Percentiles rank a stretch among this genome's conserved stretches.
phyloP scores from a whole-genome alignment of 30 jellyfish, hydroid and myxozoan species.

The Chironex yamaguchii region DNA sequence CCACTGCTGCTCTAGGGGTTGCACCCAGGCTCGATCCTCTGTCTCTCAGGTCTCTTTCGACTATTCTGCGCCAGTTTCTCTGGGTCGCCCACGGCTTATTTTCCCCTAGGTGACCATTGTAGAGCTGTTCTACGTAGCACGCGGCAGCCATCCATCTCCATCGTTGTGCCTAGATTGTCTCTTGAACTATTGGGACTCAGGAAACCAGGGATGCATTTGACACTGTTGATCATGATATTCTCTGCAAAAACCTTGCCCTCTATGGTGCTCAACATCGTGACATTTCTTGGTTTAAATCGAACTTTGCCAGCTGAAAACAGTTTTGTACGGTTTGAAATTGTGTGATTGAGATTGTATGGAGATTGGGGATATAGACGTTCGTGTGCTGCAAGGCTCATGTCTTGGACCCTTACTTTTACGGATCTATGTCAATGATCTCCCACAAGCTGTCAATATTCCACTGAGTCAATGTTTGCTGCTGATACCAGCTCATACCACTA shows the following conservation, averaged over 20 bases:
- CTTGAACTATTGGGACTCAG: too few relatives aligned
- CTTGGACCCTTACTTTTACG: slow-evolving; percentile 32
- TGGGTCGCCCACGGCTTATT: too few relatives aligned
- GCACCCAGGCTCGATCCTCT: too few relatives aligned
- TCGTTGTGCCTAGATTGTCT: too few relatives aligned
- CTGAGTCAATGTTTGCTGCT: slow-evolving; percentile 13
- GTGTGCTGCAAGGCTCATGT: slow-evolving; percentile 45
- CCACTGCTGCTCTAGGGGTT: too few relatives aligned
- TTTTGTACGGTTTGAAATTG: slow-evolving; percentile 10
- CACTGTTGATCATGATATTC: too few relatives aligned
- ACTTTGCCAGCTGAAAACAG: slow-evolving; percentile 5
- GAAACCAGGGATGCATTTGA: too few relatives aligned
- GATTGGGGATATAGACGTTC: background rate
- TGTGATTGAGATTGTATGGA: background rate
- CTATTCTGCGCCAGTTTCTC: too few relatives aligned
- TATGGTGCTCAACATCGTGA: slow-evolving; percentile 35
- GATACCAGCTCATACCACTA: slow-evolving; percentile 4
- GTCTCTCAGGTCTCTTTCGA: too few relatives aligned
- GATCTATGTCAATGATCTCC: slow-evolving; percentile 33
- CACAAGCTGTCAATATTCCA: slow-evolving; percentile 9
- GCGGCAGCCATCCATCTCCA: too few relatives aligned
- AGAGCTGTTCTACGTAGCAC: too few relatives aligned
- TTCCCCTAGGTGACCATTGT: too few relatives aligned
- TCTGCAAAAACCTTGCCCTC: slow-evolving; percentile 46
- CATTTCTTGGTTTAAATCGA: slow-evolving; percentile 33